Evolutionary conservation across 30 jellyfish, hydroid and myxozoan species (phyloP).

Genomic region (Catostylus mosaicus): DNA sequence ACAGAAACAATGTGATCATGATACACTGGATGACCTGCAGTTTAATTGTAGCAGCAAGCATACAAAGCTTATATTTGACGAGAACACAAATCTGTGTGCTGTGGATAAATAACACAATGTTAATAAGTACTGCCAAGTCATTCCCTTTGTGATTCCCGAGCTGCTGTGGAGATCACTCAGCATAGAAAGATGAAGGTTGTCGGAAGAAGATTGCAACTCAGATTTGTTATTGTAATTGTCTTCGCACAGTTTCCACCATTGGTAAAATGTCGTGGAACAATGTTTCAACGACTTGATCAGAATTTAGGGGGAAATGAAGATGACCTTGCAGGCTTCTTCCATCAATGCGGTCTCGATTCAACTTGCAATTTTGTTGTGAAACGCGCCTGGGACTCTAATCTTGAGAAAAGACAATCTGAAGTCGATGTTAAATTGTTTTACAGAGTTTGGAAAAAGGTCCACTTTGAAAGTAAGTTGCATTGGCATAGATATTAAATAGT

Average conservation of each 20-base stretch:
- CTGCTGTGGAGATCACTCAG: too few relatives aligned
- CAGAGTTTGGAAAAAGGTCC: constrained; percentile 14
- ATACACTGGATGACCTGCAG: too few relatives aligned
- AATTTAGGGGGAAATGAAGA: neutral
- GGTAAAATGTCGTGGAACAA: neutral
- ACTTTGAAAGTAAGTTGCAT: constrained; percentile 11
- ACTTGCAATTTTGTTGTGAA: constrained; percentile 21
- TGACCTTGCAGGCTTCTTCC: neutral
- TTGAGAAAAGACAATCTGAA: constrained; percentile 1
- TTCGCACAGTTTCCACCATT: neutral
- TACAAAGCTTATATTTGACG: too few relatives aligned
- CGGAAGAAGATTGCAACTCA: too few relatives aligned
- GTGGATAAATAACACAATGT: too few relatives aligned
- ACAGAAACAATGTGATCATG: too few relatives aligned
- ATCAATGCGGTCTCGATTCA: neutral
- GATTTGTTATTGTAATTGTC: neutral
- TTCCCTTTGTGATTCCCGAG: too few relatives aligned
- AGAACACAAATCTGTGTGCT: too few relatives aligned
- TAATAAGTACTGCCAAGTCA: too few relatives aligned
- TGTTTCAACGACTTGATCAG: constrained; percentile 9
- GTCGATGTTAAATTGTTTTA: neutral
- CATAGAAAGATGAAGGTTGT: too few relatives aligned
- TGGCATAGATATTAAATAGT: neutral
- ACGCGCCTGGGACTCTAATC: neutral
- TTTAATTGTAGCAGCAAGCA: too few relatives aligned